Evolutionary conservation across 2,888 invertebrate genomes (phyloP).

Genomic region (Nesidiocoris tenuis): DNA sequence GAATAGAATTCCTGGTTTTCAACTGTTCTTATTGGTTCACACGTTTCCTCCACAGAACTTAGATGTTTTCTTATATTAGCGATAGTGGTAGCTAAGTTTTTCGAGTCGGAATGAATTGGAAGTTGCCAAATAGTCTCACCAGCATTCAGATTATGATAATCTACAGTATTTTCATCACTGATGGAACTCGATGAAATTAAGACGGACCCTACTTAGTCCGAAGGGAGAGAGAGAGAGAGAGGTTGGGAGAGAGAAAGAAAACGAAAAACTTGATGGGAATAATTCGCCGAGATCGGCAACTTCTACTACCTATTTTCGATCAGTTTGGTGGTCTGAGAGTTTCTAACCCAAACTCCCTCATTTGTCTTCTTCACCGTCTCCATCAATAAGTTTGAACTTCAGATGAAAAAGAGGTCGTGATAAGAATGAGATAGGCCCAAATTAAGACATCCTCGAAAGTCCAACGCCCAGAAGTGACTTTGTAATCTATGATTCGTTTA

Average conservation of each 20-base stretch:
- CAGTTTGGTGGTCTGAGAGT: too few relatives aligned
- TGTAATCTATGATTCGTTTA: slow-evolving; percentile 33
- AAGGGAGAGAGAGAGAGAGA: neutral
- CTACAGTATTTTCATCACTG: slow-evolving; percentile 5
- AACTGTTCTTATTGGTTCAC: too few relatives aligned
- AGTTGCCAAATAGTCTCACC: too few relatives aligned
- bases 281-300: slow-evolving; percentile 37
- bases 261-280: slow-evolving; percentile 28
- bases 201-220: too few relatives aligned
- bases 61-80: too few relatives aligned
- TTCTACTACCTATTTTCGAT: slow-evolving; percentile 24
- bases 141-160: slow-evolving; percentile 19
- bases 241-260: neutral
- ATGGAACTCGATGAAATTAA: slow-evolving; percentile 24
- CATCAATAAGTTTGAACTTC: slow-evolving; percentile 37
- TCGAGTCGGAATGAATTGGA: too few relatives aligned
- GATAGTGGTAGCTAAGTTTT: too few relatives aligned
- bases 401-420: slow-evolving; percentile 33
- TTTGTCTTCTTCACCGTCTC: neutral
- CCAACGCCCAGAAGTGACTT: slow-evolving; percentile 23
- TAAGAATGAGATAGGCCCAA: slow-evolving; percentile 34
- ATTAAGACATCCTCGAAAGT: slow-evolving; percentile 22
- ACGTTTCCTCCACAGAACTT: too few relatives aligned
- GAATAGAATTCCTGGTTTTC: neutral
- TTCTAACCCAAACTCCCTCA: slow-evolving; percentile 16